A percentile compares a stretch with the other conserved stretches of the same genome.
Evolutionary conservation across 2,113 vertebrate genomes (phyloP).

Genomic region (Eurystomus gularis): DNA sequence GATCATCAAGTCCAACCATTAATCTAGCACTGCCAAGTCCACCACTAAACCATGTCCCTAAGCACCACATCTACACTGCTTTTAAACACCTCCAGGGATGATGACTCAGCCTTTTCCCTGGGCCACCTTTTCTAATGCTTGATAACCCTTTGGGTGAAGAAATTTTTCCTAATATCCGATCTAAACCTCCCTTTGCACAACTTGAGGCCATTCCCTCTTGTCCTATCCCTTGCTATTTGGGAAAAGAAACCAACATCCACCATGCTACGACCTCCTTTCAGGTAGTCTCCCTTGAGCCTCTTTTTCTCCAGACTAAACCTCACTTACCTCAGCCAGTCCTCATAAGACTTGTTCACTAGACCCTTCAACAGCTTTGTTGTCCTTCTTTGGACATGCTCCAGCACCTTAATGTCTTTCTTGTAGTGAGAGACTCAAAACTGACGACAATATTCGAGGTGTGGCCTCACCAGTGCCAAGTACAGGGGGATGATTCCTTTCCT

Average conservation of each 20-base stretch:
- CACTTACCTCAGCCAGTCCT: neutral
- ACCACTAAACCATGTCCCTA: neutral
- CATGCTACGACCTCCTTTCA: neutral
- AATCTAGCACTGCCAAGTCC: neutral
- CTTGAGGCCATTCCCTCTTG: neutral
- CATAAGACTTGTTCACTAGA: neutral
- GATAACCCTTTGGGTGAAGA: neutral
- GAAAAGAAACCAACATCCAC: neutral
- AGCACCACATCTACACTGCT: rapidly evolving
- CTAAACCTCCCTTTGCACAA: neutral
- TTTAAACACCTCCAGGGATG: neutral
- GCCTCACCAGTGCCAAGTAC: neutral
- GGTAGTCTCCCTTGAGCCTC: neutral
- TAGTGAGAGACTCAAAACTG: neutral
- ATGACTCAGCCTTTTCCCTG: neutral
- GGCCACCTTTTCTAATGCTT: neutral
- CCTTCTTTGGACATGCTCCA: rapidly evolving
- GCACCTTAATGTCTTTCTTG: neutral
- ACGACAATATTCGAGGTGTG: neutral
- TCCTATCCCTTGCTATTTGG: neutral
- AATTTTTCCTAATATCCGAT: neutral
- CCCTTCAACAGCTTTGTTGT: neutral
- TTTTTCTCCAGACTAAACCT: neutral
- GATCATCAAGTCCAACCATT: neutral
- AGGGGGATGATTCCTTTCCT: rapidly evolving